Percentiles rank a stretch among this genome's conserved stretches.
Conservation (phyloP, 2,797 vertebrate species). For the Nannoperca australis region DNA sequence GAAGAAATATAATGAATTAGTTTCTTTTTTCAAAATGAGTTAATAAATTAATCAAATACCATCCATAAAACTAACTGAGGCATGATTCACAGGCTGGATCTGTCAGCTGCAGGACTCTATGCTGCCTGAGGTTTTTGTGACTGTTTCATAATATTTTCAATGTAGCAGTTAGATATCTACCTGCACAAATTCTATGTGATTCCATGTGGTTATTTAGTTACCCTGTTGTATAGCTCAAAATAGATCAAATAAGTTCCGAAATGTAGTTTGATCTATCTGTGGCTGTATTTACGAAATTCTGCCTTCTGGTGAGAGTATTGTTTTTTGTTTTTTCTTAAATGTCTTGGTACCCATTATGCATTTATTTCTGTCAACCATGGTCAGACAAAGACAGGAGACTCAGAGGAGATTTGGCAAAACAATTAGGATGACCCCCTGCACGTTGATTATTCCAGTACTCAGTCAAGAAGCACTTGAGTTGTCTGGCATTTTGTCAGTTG, state of each 20-base stretch:
- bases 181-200: not conserved
- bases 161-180: not conserved
- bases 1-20: not conserved
- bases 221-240: not conserved
- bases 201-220: not conserved
- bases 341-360: not conserved
- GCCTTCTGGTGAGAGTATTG: not conserved
- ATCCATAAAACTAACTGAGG: not conserved
- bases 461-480: not conserved
- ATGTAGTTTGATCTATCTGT: not conserved
- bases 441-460: not conserved
- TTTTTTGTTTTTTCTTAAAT: not conserved
- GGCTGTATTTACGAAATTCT: not conserved
- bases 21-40: not conserved
- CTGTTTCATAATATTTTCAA: not conserved
- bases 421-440: not conserved
- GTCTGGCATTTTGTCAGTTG: not conserved
- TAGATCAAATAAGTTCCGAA: not conserved
- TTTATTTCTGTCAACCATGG: not conserved
- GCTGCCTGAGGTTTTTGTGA: not conserved
- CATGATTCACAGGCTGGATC: not conserved
- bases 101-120: constrained; percentile 7
- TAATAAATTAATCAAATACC: not conserved
- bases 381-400: not conserved
- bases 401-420: not conserved